Evolutionary conservation across 2,797 vertebrate genomes (phyloP).

Genomic region (Gallinago nigripennis): DNA sequence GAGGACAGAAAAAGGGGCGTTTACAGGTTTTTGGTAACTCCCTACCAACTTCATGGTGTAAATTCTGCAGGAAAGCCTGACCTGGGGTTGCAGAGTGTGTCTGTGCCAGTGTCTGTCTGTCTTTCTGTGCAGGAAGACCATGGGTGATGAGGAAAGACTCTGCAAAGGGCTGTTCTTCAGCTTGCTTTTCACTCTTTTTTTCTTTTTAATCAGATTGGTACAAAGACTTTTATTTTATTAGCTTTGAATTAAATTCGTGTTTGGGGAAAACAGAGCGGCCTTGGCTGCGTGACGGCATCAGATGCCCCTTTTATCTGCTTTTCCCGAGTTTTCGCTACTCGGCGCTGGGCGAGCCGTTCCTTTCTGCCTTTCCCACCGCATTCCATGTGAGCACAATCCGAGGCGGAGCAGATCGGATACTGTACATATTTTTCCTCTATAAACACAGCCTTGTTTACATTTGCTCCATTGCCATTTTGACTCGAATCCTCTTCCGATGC

Average conservation of each 20-base stretch:
- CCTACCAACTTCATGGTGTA: background rate
- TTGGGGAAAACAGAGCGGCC: background rate
- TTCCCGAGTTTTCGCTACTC: background rate
- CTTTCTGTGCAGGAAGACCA: rapidly evolving
- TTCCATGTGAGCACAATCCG: background rate
- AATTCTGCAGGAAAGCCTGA: rapidly evolving
- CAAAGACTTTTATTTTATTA: background rate
- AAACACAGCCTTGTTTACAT: constrained; percentile 60
- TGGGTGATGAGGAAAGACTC: background rate
- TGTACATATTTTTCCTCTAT: constrained; percentile 40
- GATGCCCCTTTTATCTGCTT: background rate
- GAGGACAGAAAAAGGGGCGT: background rate
- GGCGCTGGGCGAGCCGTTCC: background rate
- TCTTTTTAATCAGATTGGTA: background rate
- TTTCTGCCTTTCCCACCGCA: background rate
- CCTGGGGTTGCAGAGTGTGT: background rate
- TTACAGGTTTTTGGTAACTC: background rate
- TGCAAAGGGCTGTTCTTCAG: background rate
- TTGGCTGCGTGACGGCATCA: background rate
- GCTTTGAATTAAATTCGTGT: background rate
- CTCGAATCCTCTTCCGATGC: background rate
- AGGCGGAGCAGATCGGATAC: constrained; percentile 1
- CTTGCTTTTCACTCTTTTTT: background rate
- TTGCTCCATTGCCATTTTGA: background rate
- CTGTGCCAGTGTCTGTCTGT: rapidly evolving